phyloP scores from a whole-genome alignment of 2,113 vertebrate genomes.

The Symphodus melops region DNA sequence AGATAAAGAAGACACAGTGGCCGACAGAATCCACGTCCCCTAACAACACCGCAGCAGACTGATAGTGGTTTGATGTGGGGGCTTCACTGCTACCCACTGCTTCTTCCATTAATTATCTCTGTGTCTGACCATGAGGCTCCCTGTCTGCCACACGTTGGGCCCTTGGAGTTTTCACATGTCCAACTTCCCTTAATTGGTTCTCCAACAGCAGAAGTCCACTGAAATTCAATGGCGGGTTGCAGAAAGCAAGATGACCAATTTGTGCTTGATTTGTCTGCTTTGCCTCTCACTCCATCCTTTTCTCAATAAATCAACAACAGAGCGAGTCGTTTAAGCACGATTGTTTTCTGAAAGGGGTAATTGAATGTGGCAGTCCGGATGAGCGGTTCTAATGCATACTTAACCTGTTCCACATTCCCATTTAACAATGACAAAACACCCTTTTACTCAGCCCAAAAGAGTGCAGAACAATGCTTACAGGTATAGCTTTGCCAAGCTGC shows the following conservation, averaged over 20 bases:
- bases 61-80: slow-evolving; percentile 39
- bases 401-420: slow-evolving; percentile 51
- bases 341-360: slow-evolving; percentile 40
- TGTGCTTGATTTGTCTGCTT: slow-evolving; percentile 65
- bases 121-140: slow-evolving; percentile 28
- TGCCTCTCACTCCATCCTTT: slow-evolving; percentile 26
- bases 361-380: slow-evolving; percentile 52
- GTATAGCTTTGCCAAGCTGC: slow-evolving; percentile 22
- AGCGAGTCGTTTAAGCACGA: slow-evolving; percentile 20
- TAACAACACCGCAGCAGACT: slow-evolving; percentile 38
- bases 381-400: slow-evolving; percentile 62
- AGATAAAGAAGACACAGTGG: slow-evolving; percentile 35
- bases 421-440: slow-evolving; percentile 63
- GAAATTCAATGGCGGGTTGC: slow-evolving; percentile 52
- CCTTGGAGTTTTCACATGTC: slow-evolving; percentile 56
- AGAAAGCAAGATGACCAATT: slow-evolving; percentile 71
- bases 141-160: slow-evolving; percentile 43
- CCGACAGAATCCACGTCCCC: slow-evolving; percentile 11
- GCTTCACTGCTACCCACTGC: slow-evolving; percentile 30
- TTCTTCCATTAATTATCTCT: slow-evolving; percentile 66
- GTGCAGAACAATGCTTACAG: slow-evolving; percentile 35
- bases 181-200: slow-evolving; percentile 75
- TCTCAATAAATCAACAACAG: slow-evolving; percentile 53
- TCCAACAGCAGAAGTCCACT: slow-evolving; percentile 43
- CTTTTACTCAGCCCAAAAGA: slow-evolving; percentile 49